Base-by-base conservation (phyloP, 2,888 invertebrate genomes). In the Cerastis leucographa region DNA sequence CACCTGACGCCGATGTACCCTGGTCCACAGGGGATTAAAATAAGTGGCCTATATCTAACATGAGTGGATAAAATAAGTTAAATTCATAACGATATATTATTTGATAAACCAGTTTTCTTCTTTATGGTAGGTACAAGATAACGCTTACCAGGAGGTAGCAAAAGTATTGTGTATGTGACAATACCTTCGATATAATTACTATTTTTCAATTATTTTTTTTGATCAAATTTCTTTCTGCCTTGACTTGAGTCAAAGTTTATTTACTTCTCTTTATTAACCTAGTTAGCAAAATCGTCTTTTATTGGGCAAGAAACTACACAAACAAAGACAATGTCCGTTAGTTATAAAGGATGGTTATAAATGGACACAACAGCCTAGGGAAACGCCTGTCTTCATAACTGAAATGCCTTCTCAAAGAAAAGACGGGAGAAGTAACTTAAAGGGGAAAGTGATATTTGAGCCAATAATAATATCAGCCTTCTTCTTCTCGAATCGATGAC, bases 1-100 rank as follows among this genome's bases (percentile, higher is more conserved):
- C 56, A 72, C 35, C 35, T 70, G 69, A 54, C 42, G 44, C 51
- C n/a, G 22, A 56, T 68, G 51, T 76, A n/a, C 25, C 42, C 40
- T 8, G 59, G 64, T 17, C 68, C 59, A 74, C 25, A 7, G 8
- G 25, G 22, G 25, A 68, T 73, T 64, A 70, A 12, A 29, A 59
- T 35, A 35, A 44, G 25, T 54, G 17, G 9, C 6, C n/a, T 35
- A 11, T 44, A 42, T 6, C 12, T 9, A 44, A 25, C 25, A 40
- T 0, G 17, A 62, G 51, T 25, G 7, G 4, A 44, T 25, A 51
- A 35, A 76, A 49, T 44, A 14, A 19, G 42, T n/a, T 40, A 25
- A 7, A 42, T 40, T 22, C 6, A 72, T 17, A 7, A 66, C 12
- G 40, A 19, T 35, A 11, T 2, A 6, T 56, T 11, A n/a, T 25